phyloP scores from a whole-genome alignment of 2,113 vertebrate species.

The Psittacara wagleri region DNA sequence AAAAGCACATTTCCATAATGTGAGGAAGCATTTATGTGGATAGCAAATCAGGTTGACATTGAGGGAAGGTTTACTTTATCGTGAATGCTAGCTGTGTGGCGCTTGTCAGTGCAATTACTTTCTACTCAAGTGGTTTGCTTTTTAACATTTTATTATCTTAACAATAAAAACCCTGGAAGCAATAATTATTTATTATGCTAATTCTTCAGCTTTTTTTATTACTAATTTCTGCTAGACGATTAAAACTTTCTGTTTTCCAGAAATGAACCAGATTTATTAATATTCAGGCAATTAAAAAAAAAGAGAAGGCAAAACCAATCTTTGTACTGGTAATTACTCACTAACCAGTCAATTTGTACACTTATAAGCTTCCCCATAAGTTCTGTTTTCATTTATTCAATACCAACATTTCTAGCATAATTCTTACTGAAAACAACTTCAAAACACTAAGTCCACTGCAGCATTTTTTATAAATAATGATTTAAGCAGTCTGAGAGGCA shows the following conservation, averaged over 20 bases:
- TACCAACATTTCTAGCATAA: conserved; percentile 32
- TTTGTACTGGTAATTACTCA: conserved; percentile 73
- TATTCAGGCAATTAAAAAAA: conserved; percentile 69
- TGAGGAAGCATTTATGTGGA: conserved; percentile 74
- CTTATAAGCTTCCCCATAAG: conserved; percentile 19
- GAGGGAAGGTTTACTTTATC: conserved; percentile 76
- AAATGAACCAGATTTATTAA: conserved; percentile 78
- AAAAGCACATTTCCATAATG: conserved; percentile 82
- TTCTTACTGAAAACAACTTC: conserved; percentile 9
- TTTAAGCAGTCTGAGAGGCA: conserved; percentile 43
- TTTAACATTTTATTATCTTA: conserved; percentile 86
- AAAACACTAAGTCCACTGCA: not conserved
- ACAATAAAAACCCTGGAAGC: conserved; percentile 87
- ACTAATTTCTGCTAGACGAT: conserved; percentile 72
- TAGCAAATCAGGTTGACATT: conserved; percentile 75
- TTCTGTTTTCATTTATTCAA: conserved; percentile 56
- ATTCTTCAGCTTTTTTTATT: conserved; percentile 74
- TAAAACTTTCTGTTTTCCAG: conserved; percentile 73
- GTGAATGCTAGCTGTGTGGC: conserved; percentile 70
- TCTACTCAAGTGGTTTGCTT: conserved; percentile 80
- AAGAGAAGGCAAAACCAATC: conserved; percentile 16
- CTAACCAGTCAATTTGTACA: conserved; percentile 56
- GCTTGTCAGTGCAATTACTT: conserved; percentile 82
- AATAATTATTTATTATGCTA: conserved; percentile 92
- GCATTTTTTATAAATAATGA: conserved; percentile 25